Evolutionary conservation across 1,140 invertebrate genomes (phyloP).

Genomic region (Drosophila prosaltans): DNA sequence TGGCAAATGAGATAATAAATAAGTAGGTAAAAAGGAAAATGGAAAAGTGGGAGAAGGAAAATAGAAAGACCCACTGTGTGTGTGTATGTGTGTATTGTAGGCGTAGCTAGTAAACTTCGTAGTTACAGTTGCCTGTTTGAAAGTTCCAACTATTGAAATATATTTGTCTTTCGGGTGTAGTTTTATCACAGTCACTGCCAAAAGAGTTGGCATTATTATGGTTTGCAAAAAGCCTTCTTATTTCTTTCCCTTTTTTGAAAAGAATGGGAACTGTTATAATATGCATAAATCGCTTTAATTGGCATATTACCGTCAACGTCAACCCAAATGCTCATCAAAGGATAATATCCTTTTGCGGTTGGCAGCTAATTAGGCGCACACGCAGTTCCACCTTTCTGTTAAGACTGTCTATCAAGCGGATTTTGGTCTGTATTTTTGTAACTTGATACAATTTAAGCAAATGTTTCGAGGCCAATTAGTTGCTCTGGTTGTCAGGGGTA

Average conservation of each 20-base stretch:
- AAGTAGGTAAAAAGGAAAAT: constrained; percentile 6
- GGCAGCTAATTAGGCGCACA: constrained; percentile 30
- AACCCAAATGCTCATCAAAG: constrained; percentile 25
- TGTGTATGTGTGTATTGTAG: too few species aligned
- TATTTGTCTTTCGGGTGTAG: too few species aligned
- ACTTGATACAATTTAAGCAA: constrained; percentile 28
- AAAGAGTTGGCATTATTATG: too few species aligned
- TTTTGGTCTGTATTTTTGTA: constrained; percentile 17
- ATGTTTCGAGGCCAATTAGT: constrained; percentile 18
- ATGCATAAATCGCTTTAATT: constrained; percentile 32
- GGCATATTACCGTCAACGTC: constrained; percentile 14
- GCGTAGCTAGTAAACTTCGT: too few species aligned
- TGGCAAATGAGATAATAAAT: constrained; percentile 12
- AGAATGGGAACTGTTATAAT: constrained; percentile 8
- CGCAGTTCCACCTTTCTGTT: constrained; percentile 4
- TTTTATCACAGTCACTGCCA: too few species aligned
- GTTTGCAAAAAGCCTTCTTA: too few species aligned
- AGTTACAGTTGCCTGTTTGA: too few species aligned
- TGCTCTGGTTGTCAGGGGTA: constrained; percentile 15
- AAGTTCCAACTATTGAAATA: too few species aligned
- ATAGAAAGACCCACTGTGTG: too few species aligned
- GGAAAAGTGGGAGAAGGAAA: background rate
- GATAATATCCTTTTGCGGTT: constrained; percentile 18
- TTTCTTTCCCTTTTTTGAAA: background rate
- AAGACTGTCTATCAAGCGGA: constrained; percentile 18